Percentiles rank a stretch among this genome's conserved stretches.
These are phyloP conservation scores for Synanceia verrucosa DNA, from an alignment of 2,797 vertebrate genomes.

Conservation along the genomic window DNA sequence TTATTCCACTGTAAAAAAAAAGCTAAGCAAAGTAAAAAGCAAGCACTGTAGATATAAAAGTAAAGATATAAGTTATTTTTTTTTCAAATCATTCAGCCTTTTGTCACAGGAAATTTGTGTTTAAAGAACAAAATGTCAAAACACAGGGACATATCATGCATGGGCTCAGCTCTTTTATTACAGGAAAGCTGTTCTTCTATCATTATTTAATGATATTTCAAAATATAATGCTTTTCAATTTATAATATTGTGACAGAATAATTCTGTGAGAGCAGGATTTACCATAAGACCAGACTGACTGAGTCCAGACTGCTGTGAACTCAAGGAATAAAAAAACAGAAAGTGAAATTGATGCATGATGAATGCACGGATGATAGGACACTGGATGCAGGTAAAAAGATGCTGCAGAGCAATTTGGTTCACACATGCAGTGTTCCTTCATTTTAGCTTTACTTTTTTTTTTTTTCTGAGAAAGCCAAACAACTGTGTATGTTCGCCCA, in stretches of 20 bases:
- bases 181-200: neutral
- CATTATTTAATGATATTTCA: neutral
- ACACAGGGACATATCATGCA: neutral
- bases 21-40: neutral
- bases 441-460: neutral
- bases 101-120: neutral
- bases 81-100: neutral
- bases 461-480: neutral
- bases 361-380: neutral
- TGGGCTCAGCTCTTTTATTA: neutral
- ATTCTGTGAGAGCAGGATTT: neutral
- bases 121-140: neutral
- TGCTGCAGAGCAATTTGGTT: neutral
- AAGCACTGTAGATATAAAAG: neutral
- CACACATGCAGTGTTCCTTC: neutral
- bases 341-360: no score
- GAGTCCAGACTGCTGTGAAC: neutral
- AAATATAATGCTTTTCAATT: neutral
- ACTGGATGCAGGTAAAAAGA: neutral
- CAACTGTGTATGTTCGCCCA: slow-evolving; percentile 17
- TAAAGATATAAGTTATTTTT: neutral
- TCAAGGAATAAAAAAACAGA: neutral
- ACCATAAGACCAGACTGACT: no score
- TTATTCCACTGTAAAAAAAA: neutral
- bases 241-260: neutral